Base-by-base conservation (phyloP, 1,140 invertebrate genomes). In the Heterodera carotae region DNA sequence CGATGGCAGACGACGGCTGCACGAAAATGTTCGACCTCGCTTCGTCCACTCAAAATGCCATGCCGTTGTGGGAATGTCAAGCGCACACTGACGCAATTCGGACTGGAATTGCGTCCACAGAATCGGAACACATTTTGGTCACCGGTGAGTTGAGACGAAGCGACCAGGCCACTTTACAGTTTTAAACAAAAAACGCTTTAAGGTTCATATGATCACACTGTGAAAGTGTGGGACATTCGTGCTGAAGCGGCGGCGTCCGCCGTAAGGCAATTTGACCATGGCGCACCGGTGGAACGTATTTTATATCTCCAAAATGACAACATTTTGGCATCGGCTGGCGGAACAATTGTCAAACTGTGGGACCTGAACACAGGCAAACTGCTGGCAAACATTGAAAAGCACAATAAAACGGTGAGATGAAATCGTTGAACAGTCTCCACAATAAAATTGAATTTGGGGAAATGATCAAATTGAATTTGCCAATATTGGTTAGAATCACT, bases 191-290 rank as follows among this genome's bases (percentile, higher is more conserved):
- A 8, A 36, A 36, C 33, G 33, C 36, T 86, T 84, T 76, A 82
- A 87, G 96, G 95, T 59, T 92, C 93, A n/a, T 98, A 98, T 89
- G 96, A 98, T 89, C 92, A 94, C 87, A 92, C 91, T 73, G 91
- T 97, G 0, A 93, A 93, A 86, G 90, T 98, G 88, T 98, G 93
- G 90, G 96, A 99, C 88, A 91, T 91, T 12, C 90, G 96, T 84
- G 82, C 62, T 31, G 27, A 29, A 1, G 15, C n/a, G 31, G 12
- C 33, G 15, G 62, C 15, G 22, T 22, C 33, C 33, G 29, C 33
- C 33, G 29, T 66, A 66, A 34, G 31, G 6, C 62, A 66, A 66
- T 66, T 66, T 27, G 62, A 66, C 27, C 62, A 66, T 27, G 33
- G 62, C n/a, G 33, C 62, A 66, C 27, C 62, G 33, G 62, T 31